A percentile compares a stretch with the other conserved stretches of the same genome.
These are phyloP conservation scores for Dromas ardeola DNA, from an alignment of 2,113 vertebrate species.

Conservation along the genomic window DNA sequence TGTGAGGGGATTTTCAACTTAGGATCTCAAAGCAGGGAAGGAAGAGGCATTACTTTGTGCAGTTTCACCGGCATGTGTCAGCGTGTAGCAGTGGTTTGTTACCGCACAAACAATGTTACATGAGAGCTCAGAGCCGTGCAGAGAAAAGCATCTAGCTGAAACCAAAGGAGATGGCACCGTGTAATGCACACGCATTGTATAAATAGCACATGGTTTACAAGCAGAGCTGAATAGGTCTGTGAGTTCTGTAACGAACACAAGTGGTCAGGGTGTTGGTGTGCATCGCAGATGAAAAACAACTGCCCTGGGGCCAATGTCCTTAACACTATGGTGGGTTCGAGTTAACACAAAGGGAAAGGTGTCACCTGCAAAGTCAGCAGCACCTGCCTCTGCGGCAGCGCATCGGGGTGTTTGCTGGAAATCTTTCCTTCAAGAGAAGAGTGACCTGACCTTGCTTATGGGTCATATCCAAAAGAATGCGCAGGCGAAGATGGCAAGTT, in stretches of 20 bases:
- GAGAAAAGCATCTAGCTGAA: neutral
- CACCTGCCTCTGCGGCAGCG: neutral
- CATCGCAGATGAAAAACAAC: neutral
- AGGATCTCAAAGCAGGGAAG: neutral
- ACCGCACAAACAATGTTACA: neutral
- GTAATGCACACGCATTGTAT: neutral
- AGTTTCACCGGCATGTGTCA: neutral
- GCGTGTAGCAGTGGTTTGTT: neutral
- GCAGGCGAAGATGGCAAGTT: neutral
- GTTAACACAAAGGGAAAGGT: neutral
- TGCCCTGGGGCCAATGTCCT: neutral
- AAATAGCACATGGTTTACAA: neutral
- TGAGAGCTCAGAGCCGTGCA: neutral
- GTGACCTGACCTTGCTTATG: neutral
- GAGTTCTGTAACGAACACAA: neutral
- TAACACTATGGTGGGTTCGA: neutral
- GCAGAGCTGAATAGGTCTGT: neutral
- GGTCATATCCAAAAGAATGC: neutral
- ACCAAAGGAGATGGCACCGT: neutral
- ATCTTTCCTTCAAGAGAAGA: neutral
- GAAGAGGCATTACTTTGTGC: neutral
- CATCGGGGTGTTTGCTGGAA: neutral
- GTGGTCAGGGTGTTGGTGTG: neutral
- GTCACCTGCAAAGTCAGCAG: neutral
- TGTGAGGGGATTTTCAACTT: neutral